A percentile compares a stretch with the other conserved stretches of the same genome.
Conservation (phyloP, 2,797 vertebrate genomes). For the Galaxias olidus region DNA sequence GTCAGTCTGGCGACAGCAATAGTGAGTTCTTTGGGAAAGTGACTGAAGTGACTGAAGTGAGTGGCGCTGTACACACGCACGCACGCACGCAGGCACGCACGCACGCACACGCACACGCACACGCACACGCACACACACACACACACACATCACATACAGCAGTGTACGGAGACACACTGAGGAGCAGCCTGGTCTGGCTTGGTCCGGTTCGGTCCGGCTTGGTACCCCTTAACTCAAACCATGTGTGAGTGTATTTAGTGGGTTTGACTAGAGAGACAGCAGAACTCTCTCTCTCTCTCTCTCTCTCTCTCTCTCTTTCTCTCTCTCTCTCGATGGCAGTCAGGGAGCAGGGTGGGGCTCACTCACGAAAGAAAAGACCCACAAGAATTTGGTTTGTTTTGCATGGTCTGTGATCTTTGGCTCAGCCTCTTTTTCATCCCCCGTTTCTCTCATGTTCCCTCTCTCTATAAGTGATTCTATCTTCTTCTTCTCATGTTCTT, state of each 20-base stretch:
- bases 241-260: background rate
- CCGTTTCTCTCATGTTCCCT: too few relatives aligned
- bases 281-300: background rate
- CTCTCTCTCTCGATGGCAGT: too few relatives aligned
- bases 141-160: too few relatives aligned
- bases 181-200: conserved; percentile 31
- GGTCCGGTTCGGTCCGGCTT: conserved; percentile 16
- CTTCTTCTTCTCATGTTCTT: background rate
- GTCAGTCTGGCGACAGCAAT: too few relatives aligned
- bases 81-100: too few relatives aligned
- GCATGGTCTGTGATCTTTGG: background rate
- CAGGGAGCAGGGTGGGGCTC: conserved; percentile 28
- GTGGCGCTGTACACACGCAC: too few relatives aligned
- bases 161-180: too few relatives aligned
- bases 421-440: background rate
- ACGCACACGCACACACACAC: conserved; percentile 21
- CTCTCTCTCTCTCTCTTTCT: too few relatives aligned
- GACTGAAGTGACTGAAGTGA: too few relatives aligned
- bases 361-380: background rate
- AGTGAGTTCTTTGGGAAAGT: too few relatives aligned
- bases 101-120: conserved; percentile 16
- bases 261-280: too few relatives aligned
- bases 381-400: conserved; percentile 21
- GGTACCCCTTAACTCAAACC: background rate
- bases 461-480: too few relatives aligned